Evolutionary conservation across 2,113 vertebrate species (phyloP).

Genomic region (Grallaria varia): DNA sequence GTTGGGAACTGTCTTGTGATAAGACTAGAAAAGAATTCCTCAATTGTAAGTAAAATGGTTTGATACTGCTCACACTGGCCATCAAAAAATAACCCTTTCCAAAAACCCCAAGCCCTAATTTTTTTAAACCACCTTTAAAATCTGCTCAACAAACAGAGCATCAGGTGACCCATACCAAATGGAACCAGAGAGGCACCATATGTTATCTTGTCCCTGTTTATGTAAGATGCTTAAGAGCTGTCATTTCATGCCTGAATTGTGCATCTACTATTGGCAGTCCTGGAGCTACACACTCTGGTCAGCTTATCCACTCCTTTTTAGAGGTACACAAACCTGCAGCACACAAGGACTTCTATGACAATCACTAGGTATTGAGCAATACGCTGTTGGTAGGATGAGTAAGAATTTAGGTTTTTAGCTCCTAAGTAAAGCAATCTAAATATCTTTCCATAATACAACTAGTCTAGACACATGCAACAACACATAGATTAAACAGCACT

Average conservation of each 20-base stretch:
- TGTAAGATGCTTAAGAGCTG: neutral
- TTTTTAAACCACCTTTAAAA: constrained; percentile 2
- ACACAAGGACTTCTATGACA: neutral
- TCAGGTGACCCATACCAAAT: neutral
- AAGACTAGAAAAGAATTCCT: neutral
- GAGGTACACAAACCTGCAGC: neutral
- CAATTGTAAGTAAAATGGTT: neutral
- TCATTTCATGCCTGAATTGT: neutral
- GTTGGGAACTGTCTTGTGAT: neutral
- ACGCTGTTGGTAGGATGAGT: neutral
- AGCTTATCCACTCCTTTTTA: neutral
- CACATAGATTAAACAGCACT: too few species aligned
- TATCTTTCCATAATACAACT: neutral
- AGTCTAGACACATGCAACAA: neutral
- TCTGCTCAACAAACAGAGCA: neutral
- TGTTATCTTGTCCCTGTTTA: constrained; percentile 5
- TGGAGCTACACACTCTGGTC: neutral
- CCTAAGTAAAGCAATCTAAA: neutral
- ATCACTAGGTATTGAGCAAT: neutral
- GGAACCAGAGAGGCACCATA: neutral
- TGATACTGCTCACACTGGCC: neutral
- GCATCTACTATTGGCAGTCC: neutral
- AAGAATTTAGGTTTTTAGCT: neutral
- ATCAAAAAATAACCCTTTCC: neutral
- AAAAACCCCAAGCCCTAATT: neutral